Evolutionary conservation across 1,140 invertebrate species (phyloP), one percentile per base, ranked within the genome.

Genomic region (Hylaeus anthracinus): DNA sequence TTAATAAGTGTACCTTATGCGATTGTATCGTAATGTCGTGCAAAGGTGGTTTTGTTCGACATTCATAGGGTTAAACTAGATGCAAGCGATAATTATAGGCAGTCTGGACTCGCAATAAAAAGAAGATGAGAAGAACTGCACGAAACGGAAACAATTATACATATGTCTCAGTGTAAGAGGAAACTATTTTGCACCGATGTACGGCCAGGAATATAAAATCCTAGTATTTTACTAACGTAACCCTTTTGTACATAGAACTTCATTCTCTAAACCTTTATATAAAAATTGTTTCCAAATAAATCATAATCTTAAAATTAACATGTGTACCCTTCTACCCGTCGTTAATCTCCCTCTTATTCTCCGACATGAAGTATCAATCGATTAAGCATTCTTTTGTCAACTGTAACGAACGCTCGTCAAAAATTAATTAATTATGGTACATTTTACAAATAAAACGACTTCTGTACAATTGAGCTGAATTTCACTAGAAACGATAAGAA

Each of bases 211-310:
- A 83, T 83, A 83, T 83, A 83, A 83, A 80, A 83, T 83, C 77
- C 81, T 83, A 83, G 75, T 69, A 75, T 83, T 83, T 83, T 83
- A 81, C 66, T 81, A 69, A 67, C 61, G 41, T 81, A 75, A 72
- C 69, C 70, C 63, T 76, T 76, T 77, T 81, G 82, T 84, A 84
- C 48, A 81, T 81, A 84, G 72, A 69, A 69, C 58, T 80, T 75
- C 73, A 65, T 56, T 77, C 67, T 84, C 66, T 84, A 60, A 76
- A 77, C 82, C 79, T 84, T 84, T 84, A 81, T 81, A 84, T 81
- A 76, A 81, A 84, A 73, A 81, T 79, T 72, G 72, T 84, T 83
- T 84, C 79, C 66, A 77, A 84, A 81, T 84, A 74, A 84, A 82
- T 60, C 67, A 82, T 82, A 78, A 53, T 71, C 67, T 78, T 78